Evolutionary conservation across 2,888 invertebrate species (phyloP), one percentile per base, ranked within the genome.

Genomic region (Panzeria rudis): DNA sequence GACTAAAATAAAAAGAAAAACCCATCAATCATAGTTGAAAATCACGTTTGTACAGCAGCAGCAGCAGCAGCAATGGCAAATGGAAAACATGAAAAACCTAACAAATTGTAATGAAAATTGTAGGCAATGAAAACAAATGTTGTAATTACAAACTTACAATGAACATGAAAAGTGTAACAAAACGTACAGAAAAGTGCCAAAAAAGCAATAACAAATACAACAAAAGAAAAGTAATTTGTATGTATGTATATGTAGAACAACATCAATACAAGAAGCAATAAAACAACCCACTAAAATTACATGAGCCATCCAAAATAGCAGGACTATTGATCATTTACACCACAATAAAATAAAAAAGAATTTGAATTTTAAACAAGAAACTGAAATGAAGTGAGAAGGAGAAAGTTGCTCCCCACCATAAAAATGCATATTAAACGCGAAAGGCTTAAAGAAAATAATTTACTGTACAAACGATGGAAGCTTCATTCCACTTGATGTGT

Each of bases 1-100:
- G 52, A 50, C 50, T 20, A 38, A 44, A 41, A 54, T 8, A 79
- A 23, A 15, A 73, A 59, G n/a, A 62, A 81, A 81, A 78, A 78
- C 69, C 62, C 81, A 84, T 84, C 84, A 84, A 84, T 84, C 84
- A 84, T 84, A 71, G 77, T 64, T 69, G 59, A 54, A 77, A 81
- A 81, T 84, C 77, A 84, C 62, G 73, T 56, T 73, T 68, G 73
- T 68, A 59, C 50, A 38, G 54, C 47, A 73, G 11, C 29, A 73
- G 50, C 23, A 61, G n/a, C 17, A 75, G 38, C 9, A 56, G 38
- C 41, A 54, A n/a, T 0, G n/a, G 61, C 38, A 69, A 7, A 61
- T 47, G 3, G 29, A 44, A 61, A 73, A 68, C 25, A 73, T 29
- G 66, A 23, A 29, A 83, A 83, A 66, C 35, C 50, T 56, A 59